Evolutionary conservation across 2,797 vertebrate species (phyloP).

Genomic region (Chiloscyllium punctatum): DNA sequence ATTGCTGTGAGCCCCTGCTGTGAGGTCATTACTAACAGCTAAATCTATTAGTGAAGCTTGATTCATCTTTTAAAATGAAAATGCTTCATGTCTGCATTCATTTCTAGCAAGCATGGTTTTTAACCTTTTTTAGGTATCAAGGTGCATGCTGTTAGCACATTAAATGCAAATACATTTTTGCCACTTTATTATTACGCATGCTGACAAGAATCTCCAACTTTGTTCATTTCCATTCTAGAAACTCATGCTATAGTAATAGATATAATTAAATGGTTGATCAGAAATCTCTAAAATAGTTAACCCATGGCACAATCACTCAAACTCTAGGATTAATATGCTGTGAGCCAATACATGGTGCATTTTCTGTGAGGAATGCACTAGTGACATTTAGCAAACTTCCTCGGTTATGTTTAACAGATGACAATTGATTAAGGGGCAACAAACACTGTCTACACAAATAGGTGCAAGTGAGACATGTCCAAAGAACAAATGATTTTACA

Average conservation of each 20-base stretch:
- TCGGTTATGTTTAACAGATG: background rate
- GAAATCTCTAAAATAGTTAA: background rate
- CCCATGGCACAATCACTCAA: background rate
- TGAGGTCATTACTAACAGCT: slow-evolving; percentile 5
- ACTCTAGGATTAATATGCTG: background rate
- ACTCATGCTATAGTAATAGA: background rate
- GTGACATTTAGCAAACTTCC: background rate
- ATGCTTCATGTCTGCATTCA: background rate
- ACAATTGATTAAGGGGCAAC: background rate
- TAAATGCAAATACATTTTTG: background rate
- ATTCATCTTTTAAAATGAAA: slow-evolving; percentile 32
- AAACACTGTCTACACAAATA: background rate
- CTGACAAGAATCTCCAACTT: background rate
- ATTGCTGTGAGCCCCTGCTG: background rate
- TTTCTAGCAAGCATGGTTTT: background rate
- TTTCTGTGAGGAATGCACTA: background rate
- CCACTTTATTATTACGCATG: background rate
- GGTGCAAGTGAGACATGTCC: background rate
- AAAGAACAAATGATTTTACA: background rate
- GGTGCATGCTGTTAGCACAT: background rate
- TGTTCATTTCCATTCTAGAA: background rate
- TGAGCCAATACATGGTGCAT: background rate
- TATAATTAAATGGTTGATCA: background rate
- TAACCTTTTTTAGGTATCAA: slow-evolving; percentile 6
- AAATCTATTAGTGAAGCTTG: slow-evolving; percentile 13